Evolutionary conservation across 2,888 invertebrate species (phyloP).

Genomic region (Bruchidius siliquastri): DNA sequence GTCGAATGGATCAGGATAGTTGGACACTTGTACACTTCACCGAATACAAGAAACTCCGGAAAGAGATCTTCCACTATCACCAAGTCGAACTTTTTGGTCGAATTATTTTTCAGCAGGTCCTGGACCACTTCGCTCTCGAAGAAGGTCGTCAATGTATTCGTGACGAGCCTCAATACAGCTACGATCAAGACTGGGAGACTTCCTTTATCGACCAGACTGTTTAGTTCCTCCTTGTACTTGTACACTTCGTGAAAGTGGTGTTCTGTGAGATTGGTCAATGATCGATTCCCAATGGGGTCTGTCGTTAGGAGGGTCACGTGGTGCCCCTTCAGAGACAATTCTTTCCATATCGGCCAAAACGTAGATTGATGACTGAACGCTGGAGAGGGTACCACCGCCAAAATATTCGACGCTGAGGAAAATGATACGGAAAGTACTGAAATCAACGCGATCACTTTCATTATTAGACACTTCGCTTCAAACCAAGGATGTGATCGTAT

Average conservation of each 20-base stretch:
- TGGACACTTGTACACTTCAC: constrained; percentile 25
- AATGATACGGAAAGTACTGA: neutral
- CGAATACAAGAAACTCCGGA: constrained; percentile 23
- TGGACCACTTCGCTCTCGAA: neutral
- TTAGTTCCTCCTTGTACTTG: neutral
- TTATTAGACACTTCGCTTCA: neutral
- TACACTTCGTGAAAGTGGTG: neutral
- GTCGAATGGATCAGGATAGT: constrained; percentile 25
- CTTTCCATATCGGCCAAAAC: constrained; percentile 32
- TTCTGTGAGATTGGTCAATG: constrained; percentile 4
- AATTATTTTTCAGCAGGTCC: neutral
- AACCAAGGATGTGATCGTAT: neutral
- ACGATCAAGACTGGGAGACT: neutral
- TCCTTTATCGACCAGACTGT: neutral
- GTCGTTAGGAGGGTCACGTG: constrained; percentile 45
- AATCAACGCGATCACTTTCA: neutral
- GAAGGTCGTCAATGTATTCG: neutral
- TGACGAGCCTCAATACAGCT: neutral
- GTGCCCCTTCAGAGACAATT: constrained; percentile 35
- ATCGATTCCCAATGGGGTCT: constrained; percentile 42
- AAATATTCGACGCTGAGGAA: constrained; percentile 19
- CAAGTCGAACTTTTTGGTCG: constrained; percentile 22
- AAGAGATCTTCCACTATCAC: constrained; percentile 25
- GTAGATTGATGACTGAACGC: constrained; percentile 35
- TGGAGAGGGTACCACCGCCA: constrained; percentile 30